Base-by-base conservation (phyloP, 2,888 invertebrate genomes). In the Nomada ferruginata region DNA sequence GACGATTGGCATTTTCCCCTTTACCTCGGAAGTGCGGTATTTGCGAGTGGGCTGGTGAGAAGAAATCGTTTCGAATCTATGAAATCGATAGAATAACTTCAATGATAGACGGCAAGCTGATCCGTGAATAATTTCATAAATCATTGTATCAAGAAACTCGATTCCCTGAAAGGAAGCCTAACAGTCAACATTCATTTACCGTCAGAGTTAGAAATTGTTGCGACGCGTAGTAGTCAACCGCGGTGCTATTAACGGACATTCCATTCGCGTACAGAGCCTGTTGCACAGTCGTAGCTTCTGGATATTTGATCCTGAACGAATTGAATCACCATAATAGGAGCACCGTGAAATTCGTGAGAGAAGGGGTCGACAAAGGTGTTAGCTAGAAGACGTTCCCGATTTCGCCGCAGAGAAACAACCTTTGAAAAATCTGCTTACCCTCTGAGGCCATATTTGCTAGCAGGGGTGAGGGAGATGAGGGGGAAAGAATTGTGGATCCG, bases 301-400 rank as follows among this genome's bases (percentile, higher is more conserved):
- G 90, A 91, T 91, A 91, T 91, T 91, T 89, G 90, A 91, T 90
- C 87, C 84, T 79, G 85, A 87, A 68, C 86, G 88, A 89, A 90
- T 91, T 92, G 89, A 90, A 92, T 92, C 92, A 90, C 90, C 88
- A 90, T 91, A 90, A 92, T 90, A 86, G 87, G 7, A 26, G 42
- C 36, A 55, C 50, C 36, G 23, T 26, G 69, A 42, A 53, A 74
- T 52, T 2, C 13, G 20, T 13, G 29, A 11, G 1, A 26, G 5
- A 20, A 44, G 36, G 20, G 63, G 68, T 52, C 23, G 65, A 26
- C 47, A 47, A 47, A 36, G 60, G 72, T 4, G 26, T 52, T 52
- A 42, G 7, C 29, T 20, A 13, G 57, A 61, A 55, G 77, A 65
- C 26, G 42, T n/a, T 20, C 55, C 15, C 57, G 76, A 76, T 60